phyloP scores from a whole-genome alignment of 2,888 invertebrate genomes.

The Nephrotoma flavescens region DNA sequence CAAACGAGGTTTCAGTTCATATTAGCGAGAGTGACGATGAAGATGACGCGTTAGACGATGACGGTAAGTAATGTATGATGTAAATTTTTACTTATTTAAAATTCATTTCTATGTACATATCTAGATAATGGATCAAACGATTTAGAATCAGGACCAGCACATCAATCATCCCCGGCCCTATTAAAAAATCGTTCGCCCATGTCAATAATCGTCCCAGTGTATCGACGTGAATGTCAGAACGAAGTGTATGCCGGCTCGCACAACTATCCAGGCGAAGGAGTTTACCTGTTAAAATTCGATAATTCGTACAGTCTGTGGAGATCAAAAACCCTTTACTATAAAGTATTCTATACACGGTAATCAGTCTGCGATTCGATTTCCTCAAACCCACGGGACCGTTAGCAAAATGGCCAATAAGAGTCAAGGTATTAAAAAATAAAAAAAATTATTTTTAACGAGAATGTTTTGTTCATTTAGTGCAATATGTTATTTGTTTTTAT shows the following conservation, averaged over 20 bases:
- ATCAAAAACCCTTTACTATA: constrained; percentile 96
- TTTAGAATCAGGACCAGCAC: constrained; percentile 40
- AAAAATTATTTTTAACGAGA: not conserved
- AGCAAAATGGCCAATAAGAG: not conserved
- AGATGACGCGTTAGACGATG: constrained; percentile 42
- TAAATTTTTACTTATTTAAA: not conserved
- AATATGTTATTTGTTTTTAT: not conserved
- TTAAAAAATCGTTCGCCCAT: constrained; percentile 17
- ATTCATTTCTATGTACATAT: not conserved
- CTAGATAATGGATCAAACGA: constrained; percentile 35
- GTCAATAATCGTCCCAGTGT: constrained; percentile 86
- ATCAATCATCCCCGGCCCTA: constrained; percentile 12
- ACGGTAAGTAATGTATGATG: constrained; percentile 19
- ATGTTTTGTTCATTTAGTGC: not conserved
- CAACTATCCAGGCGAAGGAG: constrained; percentile 91
- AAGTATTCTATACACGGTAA: constrained; percentile 88
- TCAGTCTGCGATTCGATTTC: not conserved
- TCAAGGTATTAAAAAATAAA: not conserved
- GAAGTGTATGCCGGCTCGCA: constrained; percentile 98
- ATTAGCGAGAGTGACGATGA: constrained; percentile 85
- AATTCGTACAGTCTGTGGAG: constrained; percentile 99
- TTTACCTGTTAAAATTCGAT: constrained; percentile 96
- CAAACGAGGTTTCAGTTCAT: constrained; percentile 75
- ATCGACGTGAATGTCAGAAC: constrained; percentile 89
- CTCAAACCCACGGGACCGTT: not conserved